Evolutionary conservation across 2,888 invertebrate species (phyloP).

Genomic region (Leptopterna dolabrata): DNA sequence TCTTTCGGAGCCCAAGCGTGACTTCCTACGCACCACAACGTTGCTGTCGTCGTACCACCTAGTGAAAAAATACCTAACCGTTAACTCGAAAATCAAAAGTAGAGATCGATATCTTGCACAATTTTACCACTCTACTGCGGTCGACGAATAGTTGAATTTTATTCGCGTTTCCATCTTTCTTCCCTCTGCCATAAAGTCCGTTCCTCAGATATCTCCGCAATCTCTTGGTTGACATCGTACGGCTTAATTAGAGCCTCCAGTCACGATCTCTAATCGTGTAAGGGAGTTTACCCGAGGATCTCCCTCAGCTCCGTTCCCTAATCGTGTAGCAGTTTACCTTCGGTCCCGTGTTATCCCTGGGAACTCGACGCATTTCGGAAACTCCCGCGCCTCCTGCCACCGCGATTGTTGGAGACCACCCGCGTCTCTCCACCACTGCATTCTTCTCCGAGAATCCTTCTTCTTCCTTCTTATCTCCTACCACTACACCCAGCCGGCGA

Average conservation of each 20-base stretch:
- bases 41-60: too few species aligned
- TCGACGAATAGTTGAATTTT: not conserved
- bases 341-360: not conserved
- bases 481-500: not conserved
- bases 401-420: slow-evolving; percentile 51
- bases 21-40: too few species aligned
- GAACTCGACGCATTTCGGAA: slow-evolving; percentile 46
- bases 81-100: too few species aligned
- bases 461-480: not conserved
- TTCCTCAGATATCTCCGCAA: not conserved
- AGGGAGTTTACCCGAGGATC: slow-evolving; percentile 13
- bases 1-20: too few species aligned
- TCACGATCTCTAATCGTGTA: slow-evolving; percentile 54
- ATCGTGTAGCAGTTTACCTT: slow-evolving; percentile 53
- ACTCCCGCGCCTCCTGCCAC: not conserved
- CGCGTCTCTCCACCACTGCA: not conserved
- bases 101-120: too few species aligned
- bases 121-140: too few species aligned
- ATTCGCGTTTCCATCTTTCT: not conserved
- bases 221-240: slow-evolving; percentile 46
- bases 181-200: not conserved
- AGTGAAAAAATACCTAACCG: too few species aligned
- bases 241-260: slow-evolving; percentile 53
- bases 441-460: not conserved
- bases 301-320: not conserved